Evolutionary conservation across 1,140 invertebrate genomes (phyloP).

Genomic region (Oncopodura yosiiana): DNA sequence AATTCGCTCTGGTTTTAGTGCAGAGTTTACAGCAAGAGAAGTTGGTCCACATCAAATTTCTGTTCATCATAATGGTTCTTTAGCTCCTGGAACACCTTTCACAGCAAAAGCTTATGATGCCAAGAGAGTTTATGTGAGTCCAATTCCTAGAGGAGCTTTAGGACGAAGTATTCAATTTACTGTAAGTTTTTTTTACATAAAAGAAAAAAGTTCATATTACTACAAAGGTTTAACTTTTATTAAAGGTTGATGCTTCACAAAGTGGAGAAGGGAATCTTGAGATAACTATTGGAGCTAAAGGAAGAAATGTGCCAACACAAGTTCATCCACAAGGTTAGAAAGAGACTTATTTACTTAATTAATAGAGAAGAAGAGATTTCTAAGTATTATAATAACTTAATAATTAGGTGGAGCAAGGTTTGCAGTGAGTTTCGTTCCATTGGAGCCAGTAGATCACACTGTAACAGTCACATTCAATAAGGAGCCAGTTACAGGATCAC

Average conservation of each 20-base stretch:
- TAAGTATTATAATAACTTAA: too few relatives aligned
- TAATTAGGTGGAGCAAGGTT: conserved; percentile 53
- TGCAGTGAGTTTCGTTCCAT: conserved; percentile 88
- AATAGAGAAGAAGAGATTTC: too few relatives aligned
- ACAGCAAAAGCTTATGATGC: conserved; percentile 87
- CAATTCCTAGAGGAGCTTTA: conserved; percentile 63
- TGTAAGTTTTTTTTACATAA: too few relatives aligned
- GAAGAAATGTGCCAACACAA: conserved; percentile 90
- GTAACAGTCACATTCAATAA: conserved; percentile 97
- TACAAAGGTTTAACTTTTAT: too few relatives aligned
- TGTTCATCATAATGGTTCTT: conserved; percentile 81
- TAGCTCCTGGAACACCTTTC: conserved; percentile 71
- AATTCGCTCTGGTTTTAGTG: conserved; percentile 57
- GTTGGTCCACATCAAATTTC: conserved; percentile 83
- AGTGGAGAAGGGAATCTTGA: conserved; percentile 97
- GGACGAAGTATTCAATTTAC: conserved; percentile 82
- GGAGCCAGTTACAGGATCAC: conserved; percentile 60
- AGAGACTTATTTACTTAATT: conserved; percentile 1
- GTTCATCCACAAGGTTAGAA: conserved; percentile 81
- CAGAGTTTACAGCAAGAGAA: conserved; percentile 78
- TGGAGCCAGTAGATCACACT: conserved; percentile 84
- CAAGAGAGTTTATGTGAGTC: conserved; percentile 73
- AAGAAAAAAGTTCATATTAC: not conserved
- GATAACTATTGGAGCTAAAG: conserved; percentile 87
- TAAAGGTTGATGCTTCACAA: conserved; percentile 89